Conservation (phyloP, 2,113 vertebrate genomes). For the Cebidichthys violaceus region DNA sequence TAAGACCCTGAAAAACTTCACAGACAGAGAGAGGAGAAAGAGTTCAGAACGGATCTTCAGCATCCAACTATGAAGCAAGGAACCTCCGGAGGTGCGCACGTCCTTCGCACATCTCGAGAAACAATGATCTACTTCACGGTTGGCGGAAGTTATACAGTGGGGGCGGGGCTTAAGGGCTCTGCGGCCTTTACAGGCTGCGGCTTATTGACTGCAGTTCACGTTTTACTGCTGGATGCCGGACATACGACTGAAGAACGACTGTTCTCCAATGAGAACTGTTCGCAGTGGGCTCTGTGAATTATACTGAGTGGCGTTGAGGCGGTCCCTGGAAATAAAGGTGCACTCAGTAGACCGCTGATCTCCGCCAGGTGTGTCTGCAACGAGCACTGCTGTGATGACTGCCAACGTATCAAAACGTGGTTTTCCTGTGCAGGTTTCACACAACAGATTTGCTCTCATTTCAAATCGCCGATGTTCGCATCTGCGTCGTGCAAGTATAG, state of each 20-base stretch:
- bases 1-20: neutral
- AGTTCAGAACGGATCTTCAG: neutral
- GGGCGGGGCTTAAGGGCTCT: neutral
- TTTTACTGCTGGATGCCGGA: too few species aligned
- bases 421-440: too few species aligned
- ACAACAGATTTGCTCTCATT: too few species aligned
- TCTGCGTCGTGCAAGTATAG: too few species aligned
- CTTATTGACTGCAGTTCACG: neutral
- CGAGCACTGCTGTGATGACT: too few species aligned
- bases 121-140: neutral
- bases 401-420: neutral
- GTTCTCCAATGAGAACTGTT: neutral
- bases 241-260: neutral
- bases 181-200: neutral
- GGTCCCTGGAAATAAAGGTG: conserved; percentile 9
- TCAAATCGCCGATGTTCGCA: too few species aligned
- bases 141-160: neutral
- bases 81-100: neutral
- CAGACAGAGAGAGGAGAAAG: neutral
- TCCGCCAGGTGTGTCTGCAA: too few species aligned
- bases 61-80: neutral
- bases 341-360: too few species aligned
- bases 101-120: neutral
- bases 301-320: neutral
- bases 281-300: neutral